Evolutionary conservation across 2,797 vertebrate species (phyloP).

Genomic region (Enteromius afrohamiltoni): DNA sequence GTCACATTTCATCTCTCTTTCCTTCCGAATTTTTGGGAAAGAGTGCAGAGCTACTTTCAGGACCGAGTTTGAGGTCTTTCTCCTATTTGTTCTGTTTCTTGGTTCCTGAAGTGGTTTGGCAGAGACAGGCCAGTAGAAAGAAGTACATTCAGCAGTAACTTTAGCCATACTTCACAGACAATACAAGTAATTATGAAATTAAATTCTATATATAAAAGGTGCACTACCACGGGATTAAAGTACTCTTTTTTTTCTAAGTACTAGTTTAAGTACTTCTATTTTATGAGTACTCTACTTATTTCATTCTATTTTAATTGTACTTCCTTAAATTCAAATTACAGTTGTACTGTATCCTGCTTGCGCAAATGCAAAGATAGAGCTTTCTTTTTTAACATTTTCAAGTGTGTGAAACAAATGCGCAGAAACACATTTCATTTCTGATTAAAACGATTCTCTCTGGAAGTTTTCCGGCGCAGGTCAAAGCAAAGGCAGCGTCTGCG

Average conservation of each 20-base stretch:
- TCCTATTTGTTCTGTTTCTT: not conserved
- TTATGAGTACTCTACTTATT: too few species aligned
- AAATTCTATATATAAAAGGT: too few species aligned
- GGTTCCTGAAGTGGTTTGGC: not conserved
- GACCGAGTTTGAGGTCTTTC: not conserved
- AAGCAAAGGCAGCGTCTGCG: conserved; percentile 81
- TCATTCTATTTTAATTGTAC: not conserved
- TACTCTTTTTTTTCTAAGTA: too few species aligned
- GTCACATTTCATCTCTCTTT: not conserved
- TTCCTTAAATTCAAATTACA: not conserved
- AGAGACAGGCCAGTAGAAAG: not conserved
- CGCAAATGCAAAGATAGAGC: too few species aligned
- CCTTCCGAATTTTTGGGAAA: not conserved
- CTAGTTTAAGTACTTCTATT: too few species aligned
- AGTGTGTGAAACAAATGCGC: not conserved
- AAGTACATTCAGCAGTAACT: too few species aligned
- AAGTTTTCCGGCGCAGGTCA: conserved; percentile 74
- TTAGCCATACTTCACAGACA: too few species aligned
- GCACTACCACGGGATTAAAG: too few species aligned
- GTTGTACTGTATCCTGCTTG: not conserved
- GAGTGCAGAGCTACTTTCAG: not conserved
- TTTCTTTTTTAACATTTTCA: too few species aligned
- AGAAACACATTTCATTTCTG: not conserved
- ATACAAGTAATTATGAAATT: too few species aligned
- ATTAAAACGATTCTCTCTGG: not conserved